Base-by-base conservation (phyloP, 2,113 vertebrate genomes). In the Orthonyx spaldingii region DNA sequence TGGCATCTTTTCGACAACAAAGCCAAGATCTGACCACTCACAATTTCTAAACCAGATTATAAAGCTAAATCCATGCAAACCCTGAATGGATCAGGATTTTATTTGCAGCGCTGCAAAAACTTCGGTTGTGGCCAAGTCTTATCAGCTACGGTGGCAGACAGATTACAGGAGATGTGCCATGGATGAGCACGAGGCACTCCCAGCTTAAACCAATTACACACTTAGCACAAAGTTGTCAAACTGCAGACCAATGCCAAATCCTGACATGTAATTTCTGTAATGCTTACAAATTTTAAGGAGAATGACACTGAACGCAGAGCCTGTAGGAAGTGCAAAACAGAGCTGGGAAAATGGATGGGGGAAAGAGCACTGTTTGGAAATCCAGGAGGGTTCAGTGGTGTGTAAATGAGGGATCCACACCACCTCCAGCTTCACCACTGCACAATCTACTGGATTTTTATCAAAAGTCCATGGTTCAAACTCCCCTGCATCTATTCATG, bases 61-160 rank as follows among this genome's bases (percentile, higher is more conserved):
- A 96, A 97, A 97, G 98, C 98, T 98, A 99, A 99, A 98, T 98
- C 98, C 96, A 97, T 70, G 93, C 97, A 98, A 98, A 98, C 95
- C 97, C 97, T 98, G 98, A 98, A 98, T 88, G 98, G 98, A 98
- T 98, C 98, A 97, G 98, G 98, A 98, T 98, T 99, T 99, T 98
- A 97, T 98, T 97, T 97, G 11, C 86, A 96, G 94, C 10, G 42
- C 96, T 95, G 98, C 92, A 97, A 97, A 97, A 98, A 98, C 97
- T 98, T 97, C 61, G 37, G 96, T 65, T 72, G 95, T 47, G 86
- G 97, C 98, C 98, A 98, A 98, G 97, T 97, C 98, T 98, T 97
- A 97, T 97, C 95, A 96, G 95, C 91, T 86, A 9, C 55, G 37
- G 96, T 90, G 95, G 97, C 97, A 98, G 97, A 97, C 97, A 97